Evolutionary conservation across 2,797 vertebrate species (phyloP), one percentile per base, ranked within the genome.

Genomic region (Staurois parvus): DNA sequence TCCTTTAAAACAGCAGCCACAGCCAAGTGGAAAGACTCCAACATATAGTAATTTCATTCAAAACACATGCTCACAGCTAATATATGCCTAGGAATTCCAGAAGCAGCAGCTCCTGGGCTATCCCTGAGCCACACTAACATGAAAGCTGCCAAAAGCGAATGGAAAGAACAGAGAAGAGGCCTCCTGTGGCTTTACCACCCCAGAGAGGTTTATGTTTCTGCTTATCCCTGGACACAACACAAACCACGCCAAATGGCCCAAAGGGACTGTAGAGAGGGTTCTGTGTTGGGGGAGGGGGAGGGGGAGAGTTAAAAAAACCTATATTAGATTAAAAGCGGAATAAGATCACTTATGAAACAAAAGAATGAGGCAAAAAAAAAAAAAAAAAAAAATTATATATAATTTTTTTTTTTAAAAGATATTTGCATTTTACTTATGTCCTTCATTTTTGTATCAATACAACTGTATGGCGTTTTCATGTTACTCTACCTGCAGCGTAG

Each of bases 141-240:
- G 48, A 86, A 86, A 77, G 79, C 40, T 77, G 67, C 72, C 48
- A 82, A 76, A 77, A 40, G 79, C 45, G 85, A 82, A 72, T 72
- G 67, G 26, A 82, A 62, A 77, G 5, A 82, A 64, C 79, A 77
- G 74, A 75, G 48, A 42, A 40, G 52, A n/a, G 56, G 80, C 80
- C 75, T 82, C 85, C 80, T 83, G 80, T 74, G 80, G 85, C 62
- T 86, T 86, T 86, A 83, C 85, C 85, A 86, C 80, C 85, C 85
- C 68, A 42, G 80, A 83, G 85, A 86, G 29, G 74, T 86, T 86
- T 77, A 83, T 72, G 67, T 83, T 83, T 75, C 85, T 77, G 68
- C 67, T 37, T 67, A 83, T 67, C 11, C 59, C 26, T 32, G 28
- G 17, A 72, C 48, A 73, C 48, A 62, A 77, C 34, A 59, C 26